Base-by-base conservation (phyloP, 2,797 vertebrate genomes). In the Labroides dimidiatus region DNA sequence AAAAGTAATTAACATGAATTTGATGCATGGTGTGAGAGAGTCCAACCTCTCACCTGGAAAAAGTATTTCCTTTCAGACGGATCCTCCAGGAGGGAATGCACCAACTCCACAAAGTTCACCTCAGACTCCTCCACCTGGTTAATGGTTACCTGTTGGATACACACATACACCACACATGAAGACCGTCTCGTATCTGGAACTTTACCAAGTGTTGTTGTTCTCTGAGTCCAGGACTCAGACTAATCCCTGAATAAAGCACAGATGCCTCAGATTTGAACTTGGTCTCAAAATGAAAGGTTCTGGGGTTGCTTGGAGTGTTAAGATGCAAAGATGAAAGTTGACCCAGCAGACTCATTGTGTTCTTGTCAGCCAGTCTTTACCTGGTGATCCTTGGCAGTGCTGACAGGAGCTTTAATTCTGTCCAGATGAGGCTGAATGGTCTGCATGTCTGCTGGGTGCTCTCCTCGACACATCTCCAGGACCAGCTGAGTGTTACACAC, bases 31-130 rank as follows among this genome's bases (percentile, higher is more conserved):
- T 20, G 19, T n/a, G n/a, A n/a, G n/a, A n/a, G n/a, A n/a, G n/a
- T n/a, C n/a, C n/a, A n/a, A n/a, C n/a, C n/a, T n/a, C 76, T 84
- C 63, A 94, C 94, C 87, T 93, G 63, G 61, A 94, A 94, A 68
- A 94, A 94, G 33, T 89, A 80, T 20, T 81, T 86, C 43, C 87
- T 90, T 10, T 92, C 90, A 3, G 81, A 75, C 0, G 88, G 81
- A 79, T 91, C 86, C 56, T 92, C 87, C 48, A 92, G 72, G 47
- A 93, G 53, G 0, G 89, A 89, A 68, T 93, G 92, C 16, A 93
- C 90, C 77, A 93, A 36, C 87, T 93, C 92, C 54, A 93, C 90
- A 72, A 93, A 93, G 80, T 93, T 93, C 21, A 90, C 91, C 71
- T 92, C 91, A 0, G 92, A 92, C 48, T 92, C 90, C 58, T 92